These are phyloP conservation scores for Phylloscopus trochiloides DNA, from an alignment of 2,113 vertebrate species.

Conservation along the genomic window DNA sequence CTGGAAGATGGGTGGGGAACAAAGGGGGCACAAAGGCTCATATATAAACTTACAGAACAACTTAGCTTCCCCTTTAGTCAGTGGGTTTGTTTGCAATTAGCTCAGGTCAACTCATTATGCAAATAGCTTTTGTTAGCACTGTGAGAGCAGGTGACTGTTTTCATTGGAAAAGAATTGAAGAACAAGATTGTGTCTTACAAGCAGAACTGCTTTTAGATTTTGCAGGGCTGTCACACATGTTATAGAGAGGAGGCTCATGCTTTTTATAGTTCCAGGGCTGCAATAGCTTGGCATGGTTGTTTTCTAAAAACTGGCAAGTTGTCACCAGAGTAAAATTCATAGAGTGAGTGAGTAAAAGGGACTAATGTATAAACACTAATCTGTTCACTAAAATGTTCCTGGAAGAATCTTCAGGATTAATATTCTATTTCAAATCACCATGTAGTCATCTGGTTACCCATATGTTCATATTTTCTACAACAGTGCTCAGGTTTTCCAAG, in stretches of 20 bases:
- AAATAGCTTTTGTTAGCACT: not conserved
- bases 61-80: not conserved
- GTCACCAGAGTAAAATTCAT: not conserved
- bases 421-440: not conserved
- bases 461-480: not conserved
- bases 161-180: not conserved
- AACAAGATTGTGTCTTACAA: not conserved
- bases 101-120: not conserved
- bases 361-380: not conserved
- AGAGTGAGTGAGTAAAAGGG: not conserved
- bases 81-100: not conserved
- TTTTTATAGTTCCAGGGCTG: not conserved
- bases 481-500: not conserved
- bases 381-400: not conserved
- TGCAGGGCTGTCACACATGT: not conserved
- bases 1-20: not conserved
- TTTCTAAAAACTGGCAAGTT: not conserved
- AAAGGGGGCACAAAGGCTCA: not conserved
- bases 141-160: not conserved
- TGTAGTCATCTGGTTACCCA: not conserved
- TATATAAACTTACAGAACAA: rapidly evolving
- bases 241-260: rapidly evolving
- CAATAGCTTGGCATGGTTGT: not conserved
- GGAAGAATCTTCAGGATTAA: not conserved
- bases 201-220: not conserved